Evolutionary conservation across 2,113 vertebrate genomes (phyloP).

Genomic region (Perca schrenkii): DNA sequence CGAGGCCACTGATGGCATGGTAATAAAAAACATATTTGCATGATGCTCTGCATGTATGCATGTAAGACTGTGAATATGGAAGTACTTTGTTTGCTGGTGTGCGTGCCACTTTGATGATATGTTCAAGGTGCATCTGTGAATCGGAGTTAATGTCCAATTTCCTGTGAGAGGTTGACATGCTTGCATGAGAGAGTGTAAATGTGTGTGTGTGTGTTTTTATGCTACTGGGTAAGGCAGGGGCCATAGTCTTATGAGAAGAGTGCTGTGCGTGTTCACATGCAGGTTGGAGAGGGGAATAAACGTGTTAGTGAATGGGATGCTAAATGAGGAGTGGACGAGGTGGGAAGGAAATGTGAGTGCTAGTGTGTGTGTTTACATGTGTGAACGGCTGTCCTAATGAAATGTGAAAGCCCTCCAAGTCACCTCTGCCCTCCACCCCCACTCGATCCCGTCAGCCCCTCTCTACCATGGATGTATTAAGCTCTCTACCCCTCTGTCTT

Average conservation of each 20-base stretch:
- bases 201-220: slow-evolving; percentile 36
- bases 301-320: slow-evolving; percentile 48
- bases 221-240: slow-evolving; percentile 23
- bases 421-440: slow-evolving; percentile 61
- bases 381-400: slow-evolving; percentile 72
- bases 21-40: slow-evolving; percentile 65
- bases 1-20: slow-evolving; percentile 47
- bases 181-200: slow-evolving; percentile 52
- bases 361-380: slow-evolving; percentile 60
- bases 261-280: slow-evolving; percentile 57
- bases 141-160: slow-evolving; percentile 42
- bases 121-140: slow-evolving; percentile 59
- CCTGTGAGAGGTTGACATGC: slow-evolving; percentile 42
- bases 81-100: slow-evolving; percentile 63
- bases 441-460: not conserved
- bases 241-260: slow-evolving; percentile 45
- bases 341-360: slow-evolving; percentile 50
- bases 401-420: slow-evolving; percentile 73
- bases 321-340: slow-evolving; percentile 63
- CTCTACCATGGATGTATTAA: no score
- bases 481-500: not conserved
- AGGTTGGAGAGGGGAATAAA: slow-evolving; percentile 28
- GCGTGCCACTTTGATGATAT: slow-evolving; percentile 55
- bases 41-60: slow-evolving; percentile 26
- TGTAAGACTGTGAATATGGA: slow-evolving; percentile 46